Evolutionary conservation across 2,113 vertebrate species (phyloP).

Genomic region (Uropsilus gracilis): DNA sequence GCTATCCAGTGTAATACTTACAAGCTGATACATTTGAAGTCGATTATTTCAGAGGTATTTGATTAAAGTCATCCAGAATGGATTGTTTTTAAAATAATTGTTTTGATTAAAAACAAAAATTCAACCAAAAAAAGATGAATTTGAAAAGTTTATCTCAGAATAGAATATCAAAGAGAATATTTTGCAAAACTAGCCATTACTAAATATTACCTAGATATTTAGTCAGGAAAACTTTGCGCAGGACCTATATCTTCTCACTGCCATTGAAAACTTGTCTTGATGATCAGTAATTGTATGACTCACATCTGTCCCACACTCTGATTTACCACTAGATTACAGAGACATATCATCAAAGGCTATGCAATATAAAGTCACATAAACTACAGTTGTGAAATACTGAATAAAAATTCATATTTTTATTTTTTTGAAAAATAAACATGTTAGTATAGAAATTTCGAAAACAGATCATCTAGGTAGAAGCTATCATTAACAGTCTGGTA

Average conservation of each 20-base stretch:
- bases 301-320: not conserved
- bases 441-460: not conserved
- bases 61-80: not conserved
- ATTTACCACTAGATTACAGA: not conserved
- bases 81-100: not conserved
- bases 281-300: not conserved
- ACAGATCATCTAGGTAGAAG: not conserved
- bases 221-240: not conserved
- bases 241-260: not conserved
- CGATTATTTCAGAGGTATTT: not conserved
- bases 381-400: not conserved
- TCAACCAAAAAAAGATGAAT: not conserved
- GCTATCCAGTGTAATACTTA: not conserved
- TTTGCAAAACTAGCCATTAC: not conserved
- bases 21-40: not conserved
- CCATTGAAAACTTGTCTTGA: not conserved
- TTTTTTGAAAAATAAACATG: not conserved
- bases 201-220: not conserved
- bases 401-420: not conserved
- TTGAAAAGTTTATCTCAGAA: not conserved
- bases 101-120: not conserved
- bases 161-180: not conserved
- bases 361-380: too few species aligned
- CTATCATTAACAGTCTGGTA: not conserved
- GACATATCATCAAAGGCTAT: not conserved